Conservation (phyloP, 1,140 invertebrate genomes). For the Nixonia krombeini region DNA sequence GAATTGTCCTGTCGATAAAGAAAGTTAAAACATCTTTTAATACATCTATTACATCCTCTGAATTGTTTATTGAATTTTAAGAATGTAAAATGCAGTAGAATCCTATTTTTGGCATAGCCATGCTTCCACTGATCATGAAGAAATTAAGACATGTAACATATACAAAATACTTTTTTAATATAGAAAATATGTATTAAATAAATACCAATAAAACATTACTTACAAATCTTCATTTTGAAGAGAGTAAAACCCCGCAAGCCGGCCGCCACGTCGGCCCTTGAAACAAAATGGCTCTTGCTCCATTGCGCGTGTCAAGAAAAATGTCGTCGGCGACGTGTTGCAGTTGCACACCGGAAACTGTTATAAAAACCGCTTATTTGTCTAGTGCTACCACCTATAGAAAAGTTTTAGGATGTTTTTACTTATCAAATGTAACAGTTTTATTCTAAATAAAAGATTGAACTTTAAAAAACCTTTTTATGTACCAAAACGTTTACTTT, state of each 20-base stretch:
- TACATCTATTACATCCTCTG: no score
- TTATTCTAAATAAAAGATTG: no score
- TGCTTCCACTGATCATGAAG: background rate
- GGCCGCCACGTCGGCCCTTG: slow-evolving; percentile 64
- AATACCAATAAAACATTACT: slow-evolving; percentile 45
- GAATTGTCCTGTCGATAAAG: background rate
- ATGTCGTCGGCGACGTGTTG: no score
- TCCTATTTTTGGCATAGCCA: background rate
- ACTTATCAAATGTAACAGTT: no score
- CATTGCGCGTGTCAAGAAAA: slow-evolving; percentile 67
- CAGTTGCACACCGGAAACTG: no score
- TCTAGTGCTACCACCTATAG: no score
- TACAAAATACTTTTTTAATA: background rate
- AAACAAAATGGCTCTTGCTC: slow-evolving; percentile 64
- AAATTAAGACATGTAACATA: background rate
- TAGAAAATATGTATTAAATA: background rate
- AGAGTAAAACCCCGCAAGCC: slow-evolving; percentile 43
- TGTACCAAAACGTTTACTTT: no score
- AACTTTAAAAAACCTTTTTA: no score
- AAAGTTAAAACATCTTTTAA: no score
- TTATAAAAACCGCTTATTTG: no score
- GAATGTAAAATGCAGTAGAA: background rate
- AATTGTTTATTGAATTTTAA: no score
- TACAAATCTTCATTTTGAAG: slow-evolving; percentile 55
- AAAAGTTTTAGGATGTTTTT: no score